Base-by-base conservation (phyloP, 2,888 invertebrate genomes). In the Hylaea fasciaria region DNA sequence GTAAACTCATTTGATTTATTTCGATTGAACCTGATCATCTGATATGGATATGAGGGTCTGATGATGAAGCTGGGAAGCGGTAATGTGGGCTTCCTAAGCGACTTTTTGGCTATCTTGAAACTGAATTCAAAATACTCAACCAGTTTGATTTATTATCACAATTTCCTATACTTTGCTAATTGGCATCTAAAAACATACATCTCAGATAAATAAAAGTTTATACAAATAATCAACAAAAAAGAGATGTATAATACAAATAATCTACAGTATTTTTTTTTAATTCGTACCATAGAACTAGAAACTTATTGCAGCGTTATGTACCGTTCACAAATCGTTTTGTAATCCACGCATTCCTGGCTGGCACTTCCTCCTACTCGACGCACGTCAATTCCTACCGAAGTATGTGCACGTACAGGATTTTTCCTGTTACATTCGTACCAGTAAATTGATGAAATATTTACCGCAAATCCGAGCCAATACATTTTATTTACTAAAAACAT, bases 401-500 rank as follows among this genome's bases (percentile, higher is more conserved):
- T 8, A n/a, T 14, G 14, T 40, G n/a, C 37, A n/a, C 22, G 44
- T 45, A 11, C 46, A 10, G 29, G 28, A 13, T 5, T 46, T 54
- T 54, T 16, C 53, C 45, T 11, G 13, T 12, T 39, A 12, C n/a
- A 4, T 41, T 11, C n/a, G n/a, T n/a, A 37, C 40, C 40, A n/a
- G 37, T 37, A n/a, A 37, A n/a, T 37, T 37, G 37, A 40, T 14
- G 12, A 40, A 40, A 40, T 13, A 14, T 40, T 40, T 40, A 17
- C 16, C 14, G 32, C 32, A 43, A 51, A 32, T 43, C 32, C n/a
- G 32, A 52, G 17, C 22, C 32, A 14, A 22, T 45, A 37, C 14
- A 45, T 47, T 29, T 39, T 41, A 11, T 32, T 29, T 11, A 48
- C 32, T n/a, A 46, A 22, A 47, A 55, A 32, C 32, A 32, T 32